These are phyloP conservation scores for Drosophila kuntzei DNA, from an alignment of 2,888 invertebrate genomes.

Conservation along the genomic window DNA sequence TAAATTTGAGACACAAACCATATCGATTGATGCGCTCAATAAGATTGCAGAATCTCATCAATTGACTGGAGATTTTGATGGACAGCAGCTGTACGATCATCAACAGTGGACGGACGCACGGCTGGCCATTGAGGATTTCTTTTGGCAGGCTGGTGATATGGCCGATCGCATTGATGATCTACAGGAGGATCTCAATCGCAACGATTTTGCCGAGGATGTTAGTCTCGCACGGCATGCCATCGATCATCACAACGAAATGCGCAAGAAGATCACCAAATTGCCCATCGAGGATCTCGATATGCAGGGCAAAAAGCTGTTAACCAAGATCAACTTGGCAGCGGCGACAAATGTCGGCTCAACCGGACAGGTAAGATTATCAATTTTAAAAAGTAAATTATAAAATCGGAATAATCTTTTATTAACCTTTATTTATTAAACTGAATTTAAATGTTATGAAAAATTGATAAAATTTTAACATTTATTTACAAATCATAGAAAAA, in stretches of 20 bases:
- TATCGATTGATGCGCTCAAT: conserved; percentile 96
- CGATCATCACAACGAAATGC: conserved; percentile 97
- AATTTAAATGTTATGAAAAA: too few relatives aligned
- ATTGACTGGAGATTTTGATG: conserved; percentile 97
- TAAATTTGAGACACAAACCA: conserved; percentile 99
- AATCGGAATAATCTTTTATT: too few relatives aligned
- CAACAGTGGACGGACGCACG: conserved; percentile 98
- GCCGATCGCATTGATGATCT: conserved; percentile 96
- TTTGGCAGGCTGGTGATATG: conserved; percentile 97
- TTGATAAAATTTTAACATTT: too few relatives aligned
- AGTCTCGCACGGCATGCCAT: conserved; percentile 95
- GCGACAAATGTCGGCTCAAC: conserved; percentile 54
- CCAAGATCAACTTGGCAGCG: conserved; percentile 82
- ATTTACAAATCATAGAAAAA: too few relatives aligned
- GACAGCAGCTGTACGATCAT: conserved; percentile 97
- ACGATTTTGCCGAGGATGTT: conserved; percentile 98
- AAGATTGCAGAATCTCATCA: conserved; percentile 97
- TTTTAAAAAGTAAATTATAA: too few relatives aligned
- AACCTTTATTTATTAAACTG: too few relatives aligned
- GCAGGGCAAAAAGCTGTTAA: conserved; percentile 90
- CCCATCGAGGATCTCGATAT: conserved; percentile 97
- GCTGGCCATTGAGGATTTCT: conserved; percentile 96
- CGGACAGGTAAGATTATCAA: conserved; percentile 51
- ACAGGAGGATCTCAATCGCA: conserved; percentile 96
- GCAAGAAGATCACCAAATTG: conserved; percentile 96